phyloP scores from a whole-genome alignment of 1,140 invertebrate genomes.

The Mylabris phalerata region DNA sequence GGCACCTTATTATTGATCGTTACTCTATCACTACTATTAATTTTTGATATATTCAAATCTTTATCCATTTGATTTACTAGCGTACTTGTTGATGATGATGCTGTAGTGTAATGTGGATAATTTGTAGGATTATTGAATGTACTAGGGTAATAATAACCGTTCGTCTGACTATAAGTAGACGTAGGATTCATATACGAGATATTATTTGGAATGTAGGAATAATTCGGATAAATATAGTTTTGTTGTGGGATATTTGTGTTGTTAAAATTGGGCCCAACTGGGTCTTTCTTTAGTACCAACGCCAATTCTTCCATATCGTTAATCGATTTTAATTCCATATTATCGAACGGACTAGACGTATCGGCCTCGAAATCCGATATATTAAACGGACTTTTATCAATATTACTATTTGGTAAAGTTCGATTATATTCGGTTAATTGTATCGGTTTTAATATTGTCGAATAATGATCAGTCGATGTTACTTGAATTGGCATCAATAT shows the following conservation, averaged over 20 bases:
- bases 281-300: slow-evolving; percentile 51
- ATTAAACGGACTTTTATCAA: slow-evolving; percentile 37
- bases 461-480: slow-evolving; percentile 14
- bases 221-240: background rate
- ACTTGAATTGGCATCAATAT: slow-evolving; percentile 31
- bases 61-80: too few relatives aligned
- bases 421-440: slow-evolving; percentile 18
- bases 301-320: slow-evolving; percentile 84
- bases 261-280: background rate
- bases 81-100: too few relatives aligned
- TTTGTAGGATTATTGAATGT: too few relatives aligned
- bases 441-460: slow-evolving; percentile 35
- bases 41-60: background rate
- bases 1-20: slow-evolving; percentile 52
- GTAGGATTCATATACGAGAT: slow-evolving; percentile 41
- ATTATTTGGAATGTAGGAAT: slow-evolving; percentile 23
- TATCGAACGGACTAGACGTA: slow-evolving; percentile 84
- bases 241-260: background rate
- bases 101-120: too few relatives aligned
- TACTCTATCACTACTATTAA: background rate
- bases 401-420: slow-evolving; percentile 15
- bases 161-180: slow-evolving; percentile 38
- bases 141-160: slow-evolving; percentile 19
- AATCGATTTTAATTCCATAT: slow-evolving; percentile 82
- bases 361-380: slow-evolving; percentile 75